Evolutionary conservation across 2,797 vertebrate species (phyloP).

Genomic region (Lagodon rhomboides): DNA sequence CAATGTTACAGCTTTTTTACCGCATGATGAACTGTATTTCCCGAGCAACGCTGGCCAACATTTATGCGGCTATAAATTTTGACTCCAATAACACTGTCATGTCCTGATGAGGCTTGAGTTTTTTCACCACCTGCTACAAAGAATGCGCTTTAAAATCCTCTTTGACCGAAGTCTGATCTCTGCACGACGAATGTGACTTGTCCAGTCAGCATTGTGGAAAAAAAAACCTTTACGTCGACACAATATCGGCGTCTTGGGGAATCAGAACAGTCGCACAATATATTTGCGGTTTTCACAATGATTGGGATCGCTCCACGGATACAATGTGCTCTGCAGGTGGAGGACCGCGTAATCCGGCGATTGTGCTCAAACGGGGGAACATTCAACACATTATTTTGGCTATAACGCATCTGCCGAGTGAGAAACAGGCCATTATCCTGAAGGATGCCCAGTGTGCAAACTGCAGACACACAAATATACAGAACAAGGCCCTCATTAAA

Average conservation of each 20-base stretch:
- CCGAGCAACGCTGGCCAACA: neutral
- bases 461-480: conserved; percentile 44
- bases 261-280: neutral
- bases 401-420: conserved; percentile 24
- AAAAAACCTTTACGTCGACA: conserved; percentile 17
- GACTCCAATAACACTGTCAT: neutral
- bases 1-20: conserved; percentile 16
- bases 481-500: conserved; percentile 62
- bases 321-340: conserved; percentile 34
- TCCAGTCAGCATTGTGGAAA: conserved; percentile 8
- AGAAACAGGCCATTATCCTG: conserved; percentile 57
- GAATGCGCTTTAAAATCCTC: neutral
- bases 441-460: conserved; percentile 51
- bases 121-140: conserved; percentile 20
- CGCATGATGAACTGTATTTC: conserved; percentile 33
- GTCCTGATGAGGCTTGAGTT: neutral
- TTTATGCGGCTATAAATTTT: conserved; percentile 19
- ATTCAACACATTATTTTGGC: conserved; percentile 31
- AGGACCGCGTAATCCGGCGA: conserved; percentile 24
- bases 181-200: conserved; percentile 3
- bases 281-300: conserved; percentile 25
- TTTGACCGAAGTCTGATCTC: conserved; percentile 12
- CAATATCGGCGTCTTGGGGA: conserved; percentile 4
- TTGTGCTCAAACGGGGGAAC: conserved; percentile 37
- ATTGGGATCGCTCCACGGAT: conserved; percentile 16